These are phyloP conservation scores for Phaethornis superciliosus DNA, from an alignment of 2,113 vertebrate species.

Conservation along the genomic window DNA sequence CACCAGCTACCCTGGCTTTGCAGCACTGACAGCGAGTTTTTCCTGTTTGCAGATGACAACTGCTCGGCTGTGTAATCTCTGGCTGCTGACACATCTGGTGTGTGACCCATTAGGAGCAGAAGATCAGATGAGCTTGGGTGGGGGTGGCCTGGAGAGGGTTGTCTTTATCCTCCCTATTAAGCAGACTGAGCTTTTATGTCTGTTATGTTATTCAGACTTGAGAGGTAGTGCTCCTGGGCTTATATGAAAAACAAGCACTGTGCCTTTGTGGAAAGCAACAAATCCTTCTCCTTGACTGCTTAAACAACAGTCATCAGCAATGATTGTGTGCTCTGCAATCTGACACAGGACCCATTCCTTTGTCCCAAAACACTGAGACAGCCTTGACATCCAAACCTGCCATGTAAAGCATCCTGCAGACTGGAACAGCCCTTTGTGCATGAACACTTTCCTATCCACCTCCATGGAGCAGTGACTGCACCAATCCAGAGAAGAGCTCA, in stretches of 20 bases:
- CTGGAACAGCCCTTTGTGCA: not conserved
- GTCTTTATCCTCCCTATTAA: not conserved
- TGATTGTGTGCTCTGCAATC: not conserved
- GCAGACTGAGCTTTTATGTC: not conserved
- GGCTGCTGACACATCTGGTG: not conserved
- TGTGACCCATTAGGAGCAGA: not conserved
- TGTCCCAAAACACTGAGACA: not conserved
- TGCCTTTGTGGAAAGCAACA: not conserved
- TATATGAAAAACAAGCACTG: constrained; percentile 31
- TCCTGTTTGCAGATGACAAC: not conserved
- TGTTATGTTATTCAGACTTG: not conserved
- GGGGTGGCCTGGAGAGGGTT: not conserved
- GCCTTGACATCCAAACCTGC: not conserved
- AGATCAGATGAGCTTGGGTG: not conserved
- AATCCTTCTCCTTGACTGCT: not conserved
- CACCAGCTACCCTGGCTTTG: rapidly evolving
- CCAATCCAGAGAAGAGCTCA: not conserved
- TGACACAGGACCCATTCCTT: not conserved
- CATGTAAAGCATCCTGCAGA: not conserved
- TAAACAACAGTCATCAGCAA: not conserved
- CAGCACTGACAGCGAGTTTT: not conserved
- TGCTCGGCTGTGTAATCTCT: not conserved
- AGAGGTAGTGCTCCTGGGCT: not conserved
- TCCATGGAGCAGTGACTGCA: not conserved
- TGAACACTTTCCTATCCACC: not conserved